Conservation (phyloP, 2,113 vertebrate genomes). For the Brienomyrus brachyistius region DNA sequence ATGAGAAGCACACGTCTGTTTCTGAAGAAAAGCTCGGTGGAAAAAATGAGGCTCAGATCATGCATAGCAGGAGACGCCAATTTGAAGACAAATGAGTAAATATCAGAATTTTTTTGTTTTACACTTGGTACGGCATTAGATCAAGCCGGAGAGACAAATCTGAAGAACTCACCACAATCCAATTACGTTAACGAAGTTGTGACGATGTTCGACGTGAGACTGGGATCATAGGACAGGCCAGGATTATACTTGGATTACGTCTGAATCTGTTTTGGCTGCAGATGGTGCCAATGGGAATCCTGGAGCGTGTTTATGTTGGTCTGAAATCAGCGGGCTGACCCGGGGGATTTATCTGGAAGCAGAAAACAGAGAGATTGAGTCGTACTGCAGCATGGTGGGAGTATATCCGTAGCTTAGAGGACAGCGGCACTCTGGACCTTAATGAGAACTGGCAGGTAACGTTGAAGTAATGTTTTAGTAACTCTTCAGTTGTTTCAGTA, state of each 20-base stretch:
- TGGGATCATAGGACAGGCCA: background rate
- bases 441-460: background rate
- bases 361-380: background rate
- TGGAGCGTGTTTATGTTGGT: background rate
- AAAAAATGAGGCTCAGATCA: constrained; percentile 8
- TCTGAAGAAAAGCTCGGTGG: background rate
- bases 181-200: background rate
- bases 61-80: background rate
- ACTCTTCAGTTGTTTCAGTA: background rate
- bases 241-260: background rate
- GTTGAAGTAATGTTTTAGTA: background rate
- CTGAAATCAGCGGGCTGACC: background rate
- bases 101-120: background rate
- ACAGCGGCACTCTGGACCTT: background rate
- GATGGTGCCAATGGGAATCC: background rate
- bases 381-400: background rate
- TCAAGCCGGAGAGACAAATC: background rate
- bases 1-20: background rate
- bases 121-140: background rate
- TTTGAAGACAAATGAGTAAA: background rate
- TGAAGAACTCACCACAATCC: background rate
- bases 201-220: background rate
- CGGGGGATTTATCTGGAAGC: background rate
- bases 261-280: background rate
- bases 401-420: background rate